Evolutionary conservation across 2,113 vertebrate species (phyloP), one percentile per base, ranked within the genome.

Genomic region (Sturnus vulgaris): DNA sequence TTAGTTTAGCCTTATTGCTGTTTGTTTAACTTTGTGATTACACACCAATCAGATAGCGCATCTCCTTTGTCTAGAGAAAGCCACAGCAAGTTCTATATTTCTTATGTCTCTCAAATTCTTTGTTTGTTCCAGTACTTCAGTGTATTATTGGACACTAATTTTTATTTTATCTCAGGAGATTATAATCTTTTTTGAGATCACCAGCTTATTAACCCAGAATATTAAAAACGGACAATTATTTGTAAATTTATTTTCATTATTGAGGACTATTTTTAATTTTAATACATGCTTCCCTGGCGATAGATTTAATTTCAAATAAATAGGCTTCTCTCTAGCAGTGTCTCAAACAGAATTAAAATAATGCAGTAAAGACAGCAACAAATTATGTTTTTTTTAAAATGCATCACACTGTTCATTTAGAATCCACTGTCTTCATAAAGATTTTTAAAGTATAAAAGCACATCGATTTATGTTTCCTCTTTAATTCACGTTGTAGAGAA

Each of bases 21-120:
- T 90, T 89, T 96, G 82, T 97, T 98, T 97, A 96, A 94, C 90
- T 97, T 90, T 73, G 60, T 97, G 94, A 97, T 97, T 96, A 96
- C 76, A 96, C 85, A 86, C 87, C 96, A 96, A 91, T 97, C 96
- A 97, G 92, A 90, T 85, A 97, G 90, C 73, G 82, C 90, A 95
- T 95, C 90, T 94, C 66, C 70, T 93, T 95, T 96, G 84, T 93
- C 87, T 89, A 61, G 80, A 91, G 94, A 82, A 89, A 96, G 85
- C 44, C 55, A 27, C 39, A 55, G 87, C 82, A 84, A 86, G 61
- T 87, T 59, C 33, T 35, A 35, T 87, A 61, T 89, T 93, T 76
- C 77, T 88, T 53, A 42, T 35, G n/a, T 70, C 57, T 88, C 49
- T 85, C 61, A 46, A 33, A 33, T 92, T 40, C 83, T 82, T 89